Evolutionary conservation across 2,113 vertebrate species (phyloP), one percentile per base, ranked within the genome.

Genomic region (Echinops telfairi): DNA sequence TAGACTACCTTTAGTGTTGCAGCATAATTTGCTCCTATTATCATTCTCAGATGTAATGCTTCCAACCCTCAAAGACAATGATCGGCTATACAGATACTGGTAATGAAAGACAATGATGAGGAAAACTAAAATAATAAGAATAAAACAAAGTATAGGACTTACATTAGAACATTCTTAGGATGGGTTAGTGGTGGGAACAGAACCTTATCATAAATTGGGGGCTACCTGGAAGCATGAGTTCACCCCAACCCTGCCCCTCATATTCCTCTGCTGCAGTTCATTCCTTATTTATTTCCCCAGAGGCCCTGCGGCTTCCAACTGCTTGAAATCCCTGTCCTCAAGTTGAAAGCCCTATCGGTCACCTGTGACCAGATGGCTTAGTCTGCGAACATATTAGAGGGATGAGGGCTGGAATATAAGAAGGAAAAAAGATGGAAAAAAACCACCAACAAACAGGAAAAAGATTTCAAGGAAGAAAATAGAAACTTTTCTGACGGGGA

Each of bases 391-490:
- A 95, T 60, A 47, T 92, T 90, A 78, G 79, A 96, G 57, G 78
- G 82, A 93, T 64, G 66, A 81, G 66, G 81, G 38, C n/a, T 88
- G 38, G 57, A 85, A 87, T 71, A 68, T 2, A 86, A 71, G 43
- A 84, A 31, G 3, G 25, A 3, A 33, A 73, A 87, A 60, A 66
- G 70, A 68, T 84, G 9, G 70, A 68, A 16, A 53, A 53, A 53
- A 53, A 53, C 47, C 47, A 53, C 47, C 47, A 53, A 53, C 47
- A 53, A 53, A 53, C 25, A 70, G 62, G 10, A 79, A 66, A 86
- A 83, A 88, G 22, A 60, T 71, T 70, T 91, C 85, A 95, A 79
- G 71, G 92, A 90, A 95, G 79, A 90, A 94, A 94, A 95, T 25
- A 79, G 92, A 92, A 91, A 91, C 15, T 31, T 89, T 85, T 89